A percentile compares a stretch with the other conserved stretches of the same genome.
Evolutionary conservation across 2,888 invertebrate species (phyloP).

Genomic region (Nomada ruficornis): DNA sequence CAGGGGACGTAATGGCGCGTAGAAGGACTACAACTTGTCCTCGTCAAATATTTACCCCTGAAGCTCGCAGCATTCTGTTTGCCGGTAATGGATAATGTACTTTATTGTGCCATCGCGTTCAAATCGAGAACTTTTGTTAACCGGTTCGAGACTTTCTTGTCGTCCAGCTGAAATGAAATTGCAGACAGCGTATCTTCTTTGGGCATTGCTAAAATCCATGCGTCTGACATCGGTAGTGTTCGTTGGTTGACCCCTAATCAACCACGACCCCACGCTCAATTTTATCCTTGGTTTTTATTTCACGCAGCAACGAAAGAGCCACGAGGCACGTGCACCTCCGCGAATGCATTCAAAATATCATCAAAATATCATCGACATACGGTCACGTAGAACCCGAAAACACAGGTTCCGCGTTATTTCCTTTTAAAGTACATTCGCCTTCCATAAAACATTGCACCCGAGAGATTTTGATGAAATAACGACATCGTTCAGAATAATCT

Average conservation of each 20-base stretch:
- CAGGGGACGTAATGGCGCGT: constrained; percentile 65
- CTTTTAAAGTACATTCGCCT: constrained; percentile 10
- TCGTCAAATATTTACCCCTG: constrained; percentile 68
- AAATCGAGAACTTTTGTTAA: constrained; percentile 7
- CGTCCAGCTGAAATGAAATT: no score
- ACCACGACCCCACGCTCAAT: constrained; percentile 32
- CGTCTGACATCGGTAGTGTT: not conserved
- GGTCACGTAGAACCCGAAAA: constrained; percentile 44
- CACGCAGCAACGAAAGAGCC: constrained; percentile 5
- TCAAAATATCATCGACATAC: no score
- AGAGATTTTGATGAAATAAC: constrained; percentile 4
- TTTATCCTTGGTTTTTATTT: constrained; percentile 28
- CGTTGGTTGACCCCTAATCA: constrained; percentile 4
- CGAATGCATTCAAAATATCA: constrained; percentile 42
- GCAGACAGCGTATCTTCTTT: no score
- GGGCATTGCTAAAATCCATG: not conserved
- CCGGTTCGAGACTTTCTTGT: not conserved
- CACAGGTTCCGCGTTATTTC: constrained; percentile 5
- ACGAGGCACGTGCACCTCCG: not conserved
- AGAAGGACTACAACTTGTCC: constrained; percentile 47
- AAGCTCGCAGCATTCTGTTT: constrained; percentile 38
- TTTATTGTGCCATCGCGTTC: constrained; percentile 8
- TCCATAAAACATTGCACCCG: not conserved
- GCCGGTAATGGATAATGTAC: constrained; percentile 39
- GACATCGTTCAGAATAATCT: not conserved